Conservation (phyloP, 2,888 invertebrate genomes). For the Cyclophora albipunctata region DNA sequence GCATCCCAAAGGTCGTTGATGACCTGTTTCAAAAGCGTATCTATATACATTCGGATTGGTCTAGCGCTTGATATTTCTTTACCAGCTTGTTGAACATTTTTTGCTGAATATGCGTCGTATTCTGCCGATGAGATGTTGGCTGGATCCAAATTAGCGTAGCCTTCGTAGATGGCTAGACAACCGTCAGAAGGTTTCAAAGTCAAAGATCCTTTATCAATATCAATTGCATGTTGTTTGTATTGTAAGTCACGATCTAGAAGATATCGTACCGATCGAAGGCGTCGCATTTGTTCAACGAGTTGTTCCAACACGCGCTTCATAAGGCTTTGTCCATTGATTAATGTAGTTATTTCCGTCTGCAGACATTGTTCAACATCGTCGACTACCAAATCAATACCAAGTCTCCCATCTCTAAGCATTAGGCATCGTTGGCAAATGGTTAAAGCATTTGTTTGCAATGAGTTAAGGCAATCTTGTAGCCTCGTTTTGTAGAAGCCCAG, state of each 20-base stretch:
- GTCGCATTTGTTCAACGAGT: slow-evolving; percentile 87
- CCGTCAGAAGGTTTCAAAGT: slow-evolving; percentile 81
- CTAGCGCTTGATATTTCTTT: slow-evolving; percentile 84
- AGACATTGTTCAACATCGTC: slow-evolving; percentile 90
- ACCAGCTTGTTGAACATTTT: slow-evolving; percentile 81
- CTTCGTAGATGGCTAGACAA: slow-evolving; percentile 81
- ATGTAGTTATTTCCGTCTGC: slow-evolving; percentile 84
- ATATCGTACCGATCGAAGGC: slow-evolving; percentile 86
- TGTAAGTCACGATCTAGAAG: slow-evolving; percentile 88
- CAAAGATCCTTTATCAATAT: slow-evolving; percentile 83
- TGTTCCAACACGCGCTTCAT: slow-evolving; percentile 84
- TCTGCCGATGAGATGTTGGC: slow-evolving; percentile 82
- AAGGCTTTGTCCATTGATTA: slow-evolving; percentile 81
- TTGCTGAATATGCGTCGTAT: slow-evolving; percentile 83
- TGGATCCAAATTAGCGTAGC: slow-evolving; percentile 77
- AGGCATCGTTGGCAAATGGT: slow-evolving; percentile 85
- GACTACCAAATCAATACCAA: slow-evolving; percentile 86
- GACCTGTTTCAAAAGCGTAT: slow-evolving; percentile 86
- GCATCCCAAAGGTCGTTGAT: slow-evolving; percentile 87
- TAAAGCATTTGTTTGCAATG: slow-evolving; percentile 79
- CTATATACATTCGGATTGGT: slow-evolving; percentile 84
- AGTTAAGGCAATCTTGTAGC: slow-evolving; percentile 83
- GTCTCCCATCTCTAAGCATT: slow-evolving; percentile 82
- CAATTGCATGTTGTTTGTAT: slow-evolving; percentile 86
- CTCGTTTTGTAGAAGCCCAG: slow-evolving; percentile 83